Evolutionary conservation across 2,888 invertebrate genomes (phyloP), one percentile per base, ranked within the genome.

Genomic region (Oligia latruncula): DNA sequence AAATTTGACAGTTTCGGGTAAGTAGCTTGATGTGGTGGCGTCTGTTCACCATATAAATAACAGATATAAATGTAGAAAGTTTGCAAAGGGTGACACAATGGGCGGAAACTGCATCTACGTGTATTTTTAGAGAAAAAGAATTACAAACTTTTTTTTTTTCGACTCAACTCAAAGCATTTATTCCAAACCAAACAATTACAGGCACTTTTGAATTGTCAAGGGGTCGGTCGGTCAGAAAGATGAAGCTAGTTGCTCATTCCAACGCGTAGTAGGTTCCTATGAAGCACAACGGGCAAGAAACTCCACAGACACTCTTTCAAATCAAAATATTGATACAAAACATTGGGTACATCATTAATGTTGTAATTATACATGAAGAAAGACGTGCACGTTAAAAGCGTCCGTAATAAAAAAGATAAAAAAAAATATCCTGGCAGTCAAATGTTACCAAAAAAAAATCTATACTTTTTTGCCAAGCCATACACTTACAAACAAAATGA

Each of bases 401-500:
- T 13, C n/a, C 60, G 13, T 13, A n/a, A 29, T 13, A 13, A 29
- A 60, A 60, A n/a, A 60, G 23, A 23, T 23, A 1, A 29, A 29
- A 29, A 58, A 58, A 58, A 58, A 23, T 6, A 9, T 29, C 17
- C 5, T n/a, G 20, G n/a, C 64, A 65, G 11, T 35, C 49, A n/a
- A 78, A 35, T 15, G 52, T 55, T 58, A 40, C 15, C 71, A 62
- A 46, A 17, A 80, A 49, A 64, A 9, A 13, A 15, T n/a, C 70
- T 52, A 74, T 3, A 20, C 9, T 62, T 85, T 55, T 70, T 74
- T 71, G 71, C 52, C 65, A 81, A 82, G 60, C 55, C n/a, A 23
- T 55, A 68, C 35, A 29, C 17, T 64, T 49, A 49, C 2, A 72
- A 64, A 43, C 1, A 71, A 66, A 67, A 29, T 64, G n/a, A 77